These are phyloP conservation scores for Xyliphius kryptos DNA, from an alignment of 2,113 vertebrate genomes.

Conservation along the genomic window DNA sequence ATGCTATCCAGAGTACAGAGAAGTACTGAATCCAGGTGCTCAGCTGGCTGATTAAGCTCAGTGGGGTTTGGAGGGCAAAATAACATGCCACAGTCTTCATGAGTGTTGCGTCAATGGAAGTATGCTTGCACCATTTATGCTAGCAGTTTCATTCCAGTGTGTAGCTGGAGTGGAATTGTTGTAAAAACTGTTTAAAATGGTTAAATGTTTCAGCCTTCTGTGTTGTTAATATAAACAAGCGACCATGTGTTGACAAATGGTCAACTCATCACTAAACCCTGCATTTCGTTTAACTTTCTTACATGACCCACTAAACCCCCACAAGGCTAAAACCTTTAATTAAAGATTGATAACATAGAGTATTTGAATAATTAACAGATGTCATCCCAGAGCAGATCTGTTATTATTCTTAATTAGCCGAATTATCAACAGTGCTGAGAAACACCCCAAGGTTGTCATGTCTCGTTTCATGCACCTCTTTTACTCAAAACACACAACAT, in stretches of 20 bases:
- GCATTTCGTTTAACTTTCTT: not conserved
- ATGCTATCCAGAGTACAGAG: too few species aligned
- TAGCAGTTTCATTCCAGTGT: too few species aligned
- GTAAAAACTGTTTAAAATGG: constrained; percentile 55
- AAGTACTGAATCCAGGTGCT: too few species aligned
- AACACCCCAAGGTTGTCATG: constrained; percentile 27
- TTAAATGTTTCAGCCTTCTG: constrained; percentile 59
- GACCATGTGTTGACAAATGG: constrained; percentile 51
- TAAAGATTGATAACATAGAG: constrained; percentile 36
- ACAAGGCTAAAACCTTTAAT: constrained; percentile 49
- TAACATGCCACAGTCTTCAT: too few species aligned
- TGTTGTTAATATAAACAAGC: constrained; percentile 55
- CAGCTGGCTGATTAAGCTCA: too few species aligned
- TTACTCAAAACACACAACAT: not conserved
- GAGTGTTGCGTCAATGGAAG: too few species aligned
- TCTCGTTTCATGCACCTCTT: constrained; percentile 12
- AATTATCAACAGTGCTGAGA: constrained; percentile 41
- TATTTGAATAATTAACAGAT: constrained; percentile 49
- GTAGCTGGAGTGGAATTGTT: constrained; percentile 33
- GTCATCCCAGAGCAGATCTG: constrained; percentile 43
- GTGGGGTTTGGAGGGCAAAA: too few species aligned
- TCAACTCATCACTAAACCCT: constrained; percentile 42
- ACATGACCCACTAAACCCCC: constrained; percentile 2
- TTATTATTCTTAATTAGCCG: constrained; percentile 54
- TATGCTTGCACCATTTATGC: too few species aligned